Evolutionary conservation across 2,888 invertebrate genomes (phyloP), one percentile per base, ranked within the genome.

Genomic region (Melikaiella ostensackeni): DNA sequence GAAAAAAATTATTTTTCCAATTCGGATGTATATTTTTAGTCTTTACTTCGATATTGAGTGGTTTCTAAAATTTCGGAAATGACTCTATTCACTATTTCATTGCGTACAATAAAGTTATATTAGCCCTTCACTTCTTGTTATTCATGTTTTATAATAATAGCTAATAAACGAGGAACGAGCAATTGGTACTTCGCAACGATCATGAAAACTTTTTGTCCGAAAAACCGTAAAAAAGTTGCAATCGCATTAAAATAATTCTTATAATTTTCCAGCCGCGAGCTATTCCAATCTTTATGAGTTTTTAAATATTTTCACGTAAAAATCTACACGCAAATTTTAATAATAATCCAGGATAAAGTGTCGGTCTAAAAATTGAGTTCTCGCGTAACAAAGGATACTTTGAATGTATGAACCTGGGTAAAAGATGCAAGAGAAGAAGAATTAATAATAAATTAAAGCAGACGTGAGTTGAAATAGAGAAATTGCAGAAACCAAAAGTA

Each of bases 51-150:
- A 38, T 38, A 64, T 38, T 11, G 13, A 13, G 57, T 1, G 57
- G 24, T 3, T 57, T 24, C 24, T 57, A 11, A n/a, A 24, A 21
- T 24, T 4, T 57, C 55, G 9, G 5, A n/a, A 50, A n/a, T 50
- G 19, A 50, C 50, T 50, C n/a, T 50, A 19, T 57, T 57, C 8
- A 57, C 1, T 57, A 57, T 57, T 57, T 24, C 70, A 70, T n/a
- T 55, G 33, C 50, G n/a, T 70, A 21, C n/a, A 70, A 50, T 70
- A 33, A 55, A 70, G 30, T 70, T 55, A 50, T 70, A 27, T 27
- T 55, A 70, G 30, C 70, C 70, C 70, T 70, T 70, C 70, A 70
- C 70, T 50, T 70, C 6, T 50, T 70, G n/a, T 27, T 70, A n/a
- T n/a, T 6, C 50, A 33, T n/a, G 46, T 70, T 50, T 70, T 50